These are phyloP conservation scores for Trachelipus rathkii DNA, from an alignment of 1,140 invertebrate genomes.

Conservation along the genomic window DNA sequence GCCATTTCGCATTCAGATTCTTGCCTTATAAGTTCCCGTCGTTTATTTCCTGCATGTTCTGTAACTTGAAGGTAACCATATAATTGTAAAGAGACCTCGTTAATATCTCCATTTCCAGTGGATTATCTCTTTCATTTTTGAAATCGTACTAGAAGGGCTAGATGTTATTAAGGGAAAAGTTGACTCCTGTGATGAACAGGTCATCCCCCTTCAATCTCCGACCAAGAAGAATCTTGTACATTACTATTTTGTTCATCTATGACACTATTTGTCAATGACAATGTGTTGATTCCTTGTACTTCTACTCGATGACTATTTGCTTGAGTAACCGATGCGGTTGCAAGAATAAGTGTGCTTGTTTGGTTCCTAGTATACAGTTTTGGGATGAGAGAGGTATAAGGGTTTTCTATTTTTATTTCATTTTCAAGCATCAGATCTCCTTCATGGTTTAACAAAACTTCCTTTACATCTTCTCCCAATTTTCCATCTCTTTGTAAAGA, in stretches of 20 bases:
- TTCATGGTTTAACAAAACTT: background rate
- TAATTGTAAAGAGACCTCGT: background rate
- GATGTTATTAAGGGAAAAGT: slow-evolving; percentile 39
- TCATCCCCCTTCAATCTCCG: slow-evolving; percentile 11
- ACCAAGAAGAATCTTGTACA: background rate
- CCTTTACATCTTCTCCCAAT: slow-evolving; percentile 14
- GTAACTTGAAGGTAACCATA: slow-evolving; percentile 3
- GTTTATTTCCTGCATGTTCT: slow-evolving; percentile 17
- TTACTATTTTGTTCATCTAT: background rate
- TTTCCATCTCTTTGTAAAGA: slow-evolving; percentile 15
- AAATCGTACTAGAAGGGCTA: slow-evolving; percentile 1
- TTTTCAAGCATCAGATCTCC: background rate
- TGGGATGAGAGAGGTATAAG: background rate
- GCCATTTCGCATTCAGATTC: slow-evolving; percentile 46
- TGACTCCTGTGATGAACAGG: slow-evolving; percentile 44
- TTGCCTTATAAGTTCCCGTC: slow-evolving; percentile 31
- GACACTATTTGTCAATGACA: background rate
- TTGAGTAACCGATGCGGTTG: background rate
- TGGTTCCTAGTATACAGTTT: background rate
- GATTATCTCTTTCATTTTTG: slow-evolving; percentile 11
- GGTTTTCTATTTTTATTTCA: background rate
- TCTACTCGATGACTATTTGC: slow-evolving; percentile 4
- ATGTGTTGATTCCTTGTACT: background rate
- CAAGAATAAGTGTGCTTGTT: slow-evolving; percentile 4
- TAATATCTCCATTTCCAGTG: background rate